These are phyloP conservation scores for Troides aeacus DNA, from an alignment of 2,888 invertebrate species.

Conservation along the genomic window DNA sequence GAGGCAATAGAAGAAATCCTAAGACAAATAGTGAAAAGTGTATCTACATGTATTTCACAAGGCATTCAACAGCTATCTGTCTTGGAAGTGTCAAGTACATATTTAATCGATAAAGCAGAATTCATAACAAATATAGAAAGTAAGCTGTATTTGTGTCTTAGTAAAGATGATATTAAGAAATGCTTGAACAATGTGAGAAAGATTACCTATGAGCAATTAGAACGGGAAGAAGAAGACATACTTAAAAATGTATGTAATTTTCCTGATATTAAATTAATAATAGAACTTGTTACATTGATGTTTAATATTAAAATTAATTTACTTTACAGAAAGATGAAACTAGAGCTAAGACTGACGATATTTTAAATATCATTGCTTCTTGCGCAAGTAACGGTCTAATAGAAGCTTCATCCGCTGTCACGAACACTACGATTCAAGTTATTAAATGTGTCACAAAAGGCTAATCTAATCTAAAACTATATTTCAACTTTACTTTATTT, in stretches of 20 bases:
- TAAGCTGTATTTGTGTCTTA: constrained; percentile 41
- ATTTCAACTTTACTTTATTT: no score
- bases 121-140: constrained; percentile 42
- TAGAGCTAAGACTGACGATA: constrained; percentile 43
- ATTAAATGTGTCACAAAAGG: constrained; percentile 43
- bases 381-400: constrained; percentile 49
- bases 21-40: constrained; percentile 38
- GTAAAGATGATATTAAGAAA: constrained; percentile 39
- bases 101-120: constrained; percentile 38
- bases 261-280: not conserved
- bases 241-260: constrained; percentile 34
- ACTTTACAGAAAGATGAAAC: constrained; percentile 42
- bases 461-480: no score
- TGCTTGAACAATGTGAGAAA: constrained; percentile 43
- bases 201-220: constrained; percentile 42
- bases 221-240: constrained; percentile 40
- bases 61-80: constrained; percentile 36
- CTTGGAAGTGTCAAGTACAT: constrained; percentile 31
- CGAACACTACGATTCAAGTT: constrained; percentile 41
- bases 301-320: not conserved
- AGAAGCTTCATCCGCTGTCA: constrained; percentile 42
- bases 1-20: constrained; percentile 40
- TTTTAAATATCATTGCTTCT: constrained; percentile 41
- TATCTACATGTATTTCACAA: constrained; percentile 43
- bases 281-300: not conserved